phyloP scores from a whole-genome alignment of 2,797 vertebrate species.

The Calcarius lapponicus region DNA sequence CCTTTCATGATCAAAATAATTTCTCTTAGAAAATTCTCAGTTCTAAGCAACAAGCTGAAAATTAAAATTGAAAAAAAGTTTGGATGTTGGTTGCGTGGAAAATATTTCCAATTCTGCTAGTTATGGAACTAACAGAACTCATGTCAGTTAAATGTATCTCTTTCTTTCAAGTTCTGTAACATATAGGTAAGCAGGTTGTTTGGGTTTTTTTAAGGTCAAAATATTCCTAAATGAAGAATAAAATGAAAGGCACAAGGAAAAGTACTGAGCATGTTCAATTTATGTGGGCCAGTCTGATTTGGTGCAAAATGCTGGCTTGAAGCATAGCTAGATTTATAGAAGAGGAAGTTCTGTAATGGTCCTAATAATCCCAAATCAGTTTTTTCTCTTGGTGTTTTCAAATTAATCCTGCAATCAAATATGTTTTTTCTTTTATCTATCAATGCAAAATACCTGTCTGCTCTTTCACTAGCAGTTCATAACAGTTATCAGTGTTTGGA shows the following conservation, averaged over 20 bases:
- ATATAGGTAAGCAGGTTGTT: background rate
- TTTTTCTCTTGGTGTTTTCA: background rate
- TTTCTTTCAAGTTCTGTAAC: background rate
- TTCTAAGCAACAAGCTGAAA: background rate
- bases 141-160: accelerated
- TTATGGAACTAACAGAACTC: background rate
- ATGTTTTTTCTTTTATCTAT: background rate
- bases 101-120: background rate
- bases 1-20: background rate
- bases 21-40: background rate
- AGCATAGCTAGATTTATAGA: background rate
- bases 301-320: background rate
- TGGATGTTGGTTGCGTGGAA: background rate
- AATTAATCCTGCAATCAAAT: background rate
- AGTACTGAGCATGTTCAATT: background rate
- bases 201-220: background rate
- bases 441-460: background rate
- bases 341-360: background rate
- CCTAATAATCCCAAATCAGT: background rate
- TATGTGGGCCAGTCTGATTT: accelerated
- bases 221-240: background rate
- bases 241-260: background rate
- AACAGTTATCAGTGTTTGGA: background rate
- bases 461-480: background rate
- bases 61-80: accelerated